Percentiles rank a stretch among this genome's conserved stretches.
Evolutionary conservation across 2,888 invertebrate genomes (phyloP).

Genomic region (Stratiomys singularior): DNA sequence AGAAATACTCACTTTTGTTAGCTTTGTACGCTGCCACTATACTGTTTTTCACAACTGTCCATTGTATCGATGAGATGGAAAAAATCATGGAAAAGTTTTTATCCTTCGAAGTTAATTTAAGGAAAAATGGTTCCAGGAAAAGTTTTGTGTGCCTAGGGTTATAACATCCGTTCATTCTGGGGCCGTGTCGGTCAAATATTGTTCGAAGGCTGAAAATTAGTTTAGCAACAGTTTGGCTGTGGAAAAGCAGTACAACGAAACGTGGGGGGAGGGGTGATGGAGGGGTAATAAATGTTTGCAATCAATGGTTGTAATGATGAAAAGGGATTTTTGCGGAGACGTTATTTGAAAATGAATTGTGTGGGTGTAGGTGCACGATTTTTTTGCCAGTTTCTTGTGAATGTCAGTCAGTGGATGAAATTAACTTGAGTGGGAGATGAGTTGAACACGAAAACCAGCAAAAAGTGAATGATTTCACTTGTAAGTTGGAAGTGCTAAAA

Average conservation of each 20-base stretch:
- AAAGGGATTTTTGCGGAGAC: constrained; percentile 7
- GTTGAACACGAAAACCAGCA: not conserved
- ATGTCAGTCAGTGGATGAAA: not conserved
- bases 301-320: constrained; percentile 21
- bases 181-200: constrained; percentile 9
- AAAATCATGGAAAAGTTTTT: constrained; percentile 29
- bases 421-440: constrained; percentile 1
- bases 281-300: constrained; percentile 32
- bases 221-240: constrained; percentile 39
- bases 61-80: constrained; percentile 37
- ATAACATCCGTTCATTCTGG: not conserved
- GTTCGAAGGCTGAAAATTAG: constrained; percentile 29
- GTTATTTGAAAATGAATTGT: not conserved
- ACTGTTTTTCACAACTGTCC: not conserved
- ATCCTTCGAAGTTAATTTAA: constrained; percentile 37
- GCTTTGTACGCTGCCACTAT: constrained; percentile 1
- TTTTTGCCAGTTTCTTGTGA: no score
- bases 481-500: no score
- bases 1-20: constrained; percentile 6
- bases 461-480: no score
- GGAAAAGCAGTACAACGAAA: not conserved
- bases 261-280: no score
- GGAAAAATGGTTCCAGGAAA: constrained; percentile 33
- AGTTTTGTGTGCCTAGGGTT: constrained; percentile 16
- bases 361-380: not conserved